Conservation (phyloP, 1,140 invertebrate genomes). For the Drosophila sechellia region DNA sequence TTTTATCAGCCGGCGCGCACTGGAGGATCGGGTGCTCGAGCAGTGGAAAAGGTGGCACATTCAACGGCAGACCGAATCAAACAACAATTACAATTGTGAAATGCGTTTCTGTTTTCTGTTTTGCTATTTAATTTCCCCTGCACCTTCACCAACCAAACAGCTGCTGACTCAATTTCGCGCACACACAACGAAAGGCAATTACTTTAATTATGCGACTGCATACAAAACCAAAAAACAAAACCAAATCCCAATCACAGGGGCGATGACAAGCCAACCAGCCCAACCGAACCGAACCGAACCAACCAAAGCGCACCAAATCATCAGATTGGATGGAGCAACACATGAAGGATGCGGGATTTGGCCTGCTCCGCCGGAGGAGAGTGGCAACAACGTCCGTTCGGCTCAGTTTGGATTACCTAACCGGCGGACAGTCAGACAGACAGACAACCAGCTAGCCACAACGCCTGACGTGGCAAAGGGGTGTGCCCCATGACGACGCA, state of each 20-base stretch:
- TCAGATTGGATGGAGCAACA: constrained; percentile 51
- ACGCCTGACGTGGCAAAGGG: constrained; percentile 53
- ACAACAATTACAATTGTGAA: constrained; percentile 64
- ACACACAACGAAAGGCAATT: constrained; percentile 66
- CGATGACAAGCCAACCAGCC: constrained; percentile 43
- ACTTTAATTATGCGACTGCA: constrained; percentile 61
- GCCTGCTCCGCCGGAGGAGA: constrained; percentile 13
- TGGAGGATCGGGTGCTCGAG: background rate
- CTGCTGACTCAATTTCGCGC: constrained; percentile 61
- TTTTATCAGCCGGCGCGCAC: constrained; percentile 30
- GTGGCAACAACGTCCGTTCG: constrained; percentile 42
- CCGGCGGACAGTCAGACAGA: constrained; percentile 24
- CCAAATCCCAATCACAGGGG: constrained; percentile 55
- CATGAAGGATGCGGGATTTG: constrained; percentile 39
- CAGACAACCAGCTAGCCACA: constrained; percentile 5
- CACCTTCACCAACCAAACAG: constrained; percentile 6
- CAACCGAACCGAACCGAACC: constrained; percentile 1
- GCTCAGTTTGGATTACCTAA: constrained; percentile 49
- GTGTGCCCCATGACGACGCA: constrained; percentile 50
- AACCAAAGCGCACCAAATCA: constrained; percentile 42
- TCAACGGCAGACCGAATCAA: constrained; percentile 30
- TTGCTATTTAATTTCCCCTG: constrained; percentile 50
- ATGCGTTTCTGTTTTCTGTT: constrained; percentile 56
- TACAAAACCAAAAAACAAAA: constrained; percentile 31
- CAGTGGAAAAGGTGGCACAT: constrained; percentile 44